Evolutionary conservation across 2,888 invertebrate genomes (phyloP).

Genomic region (Falcaria lacertinaria): DNA sequence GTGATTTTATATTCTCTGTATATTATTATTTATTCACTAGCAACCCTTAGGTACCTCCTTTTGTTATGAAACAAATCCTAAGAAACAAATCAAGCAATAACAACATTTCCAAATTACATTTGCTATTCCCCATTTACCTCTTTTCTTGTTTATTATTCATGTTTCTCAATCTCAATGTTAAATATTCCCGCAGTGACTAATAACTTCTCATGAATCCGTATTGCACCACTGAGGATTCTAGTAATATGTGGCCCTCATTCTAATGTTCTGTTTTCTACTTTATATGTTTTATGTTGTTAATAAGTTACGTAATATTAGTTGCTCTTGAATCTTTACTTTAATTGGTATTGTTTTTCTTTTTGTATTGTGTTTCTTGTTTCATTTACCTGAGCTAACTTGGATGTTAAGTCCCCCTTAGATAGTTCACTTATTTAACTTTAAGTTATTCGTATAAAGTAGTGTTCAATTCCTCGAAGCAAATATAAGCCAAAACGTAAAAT

Average conservation of each 20-base stretch:
- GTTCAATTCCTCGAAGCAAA: too few relatives aligned
- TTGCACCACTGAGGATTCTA: constrained; percentile 69
- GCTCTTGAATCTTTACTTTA: too few relatives aligned
- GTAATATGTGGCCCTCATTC: constrained; percentile 64
- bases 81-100: constrained; percentile 10
- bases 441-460: not conserved
- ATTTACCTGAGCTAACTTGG: not conserved
- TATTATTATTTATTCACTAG: constrained; percentile 14
- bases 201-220: constrained; percentile 70
- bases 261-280: constrained; percentile 47
- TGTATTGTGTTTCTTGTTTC: not conserved
- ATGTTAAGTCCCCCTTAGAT: not conserved
- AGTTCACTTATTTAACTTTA: not conserved
- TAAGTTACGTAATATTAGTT: not conserved
- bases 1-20: constrained; percentile 20
- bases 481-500: too few relatives aligned
- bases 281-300: constrained; percentile 22
- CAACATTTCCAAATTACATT: constrained; percentile 39
- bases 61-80: constrained; percentile 25
- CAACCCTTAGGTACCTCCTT: constrained; percentile 10
- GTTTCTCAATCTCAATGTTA: constrained; percentile 50
- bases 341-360: too few relatives aligned
- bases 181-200: constrained; percentile 71
- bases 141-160: constrained; percentile 71
- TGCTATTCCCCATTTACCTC: constrained; percentile 47